Evolutionary conservation across 2,797 vertebrate species (phyloP), one percentile per base, ranked within the genome.

Genomic region (Austrolebias charrua): DNA sequence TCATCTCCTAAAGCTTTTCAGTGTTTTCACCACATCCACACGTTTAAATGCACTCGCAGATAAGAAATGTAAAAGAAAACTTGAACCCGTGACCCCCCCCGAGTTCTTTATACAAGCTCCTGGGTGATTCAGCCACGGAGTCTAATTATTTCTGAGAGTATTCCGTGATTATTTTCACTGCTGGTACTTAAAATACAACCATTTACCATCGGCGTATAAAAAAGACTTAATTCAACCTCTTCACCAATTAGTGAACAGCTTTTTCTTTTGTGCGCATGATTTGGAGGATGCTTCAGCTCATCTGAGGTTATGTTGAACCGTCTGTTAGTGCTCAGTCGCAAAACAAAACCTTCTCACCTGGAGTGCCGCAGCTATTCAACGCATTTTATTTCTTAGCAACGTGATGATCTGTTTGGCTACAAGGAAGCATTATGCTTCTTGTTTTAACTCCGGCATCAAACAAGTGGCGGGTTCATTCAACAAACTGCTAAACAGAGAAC

Each of bases 71-170:
- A 61, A 83, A 83, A 71, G 58, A 24, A 57, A 75, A 71, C 75
- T 82, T 82, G 77, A 83, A 82, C 79, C 69, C 19, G 50, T 51
- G 73, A 82, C 79, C 81, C 24, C 35, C 0, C 24, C 35, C 0
- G 18, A 58, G 55, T 51, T 75, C 68, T 63, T 68, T 47, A 60
- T 50, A 44, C 14, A 9, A 66, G 73, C 73, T 53, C 29, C 62
- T 8, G 38, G 66, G 45, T 47, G 71, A 74, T 77, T 78, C 64
- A 76, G 54, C 54, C 48, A 48, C 54, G 10, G 46, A 57, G 58
- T 68, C 54, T 67, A 66, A 70, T 79, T 77, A 77, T 66, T 69
- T 69, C 43, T 66, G 45, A 66, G 42, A 24, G 33, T 56, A 33
- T 60, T 57, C 60, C 60, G 48, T 47, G 10, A 58, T 58, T 64